Percentiles rank a stretch among this genome's conserved stretches.
Evolutionary conservation across 1,140 invertebrate species (phyloP).

Genomic region (Rhagoletis zephyria): DNA sequence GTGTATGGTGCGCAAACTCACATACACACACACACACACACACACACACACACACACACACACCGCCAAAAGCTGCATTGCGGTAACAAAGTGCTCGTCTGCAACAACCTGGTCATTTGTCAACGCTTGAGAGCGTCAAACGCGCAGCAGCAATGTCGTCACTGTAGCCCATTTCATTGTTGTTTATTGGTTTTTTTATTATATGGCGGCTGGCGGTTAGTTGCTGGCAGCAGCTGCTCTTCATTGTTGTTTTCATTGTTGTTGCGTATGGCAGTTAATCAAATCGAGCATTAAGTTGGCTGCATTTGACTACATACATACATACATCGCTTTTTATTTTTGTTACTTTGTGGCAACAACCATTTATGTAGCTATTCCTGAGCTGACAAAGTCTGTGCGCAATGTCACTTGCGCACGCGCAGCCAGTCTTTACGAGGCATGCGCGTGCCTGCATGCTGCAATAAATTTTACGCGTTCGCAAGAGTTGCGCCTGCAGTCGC

Average conservation of each 20-base stretch:
- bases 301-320: not conserved
- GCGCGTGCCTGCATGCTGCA: slow-evolving; percentile 18
- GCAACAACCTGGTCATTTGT: slow-evolving; percentile 31
- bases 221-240: not conserved
- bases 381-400: not conserved
- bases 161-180: not conserved
- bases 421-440: not conserved
- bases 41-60: not conserved
- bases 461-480: not conserved
- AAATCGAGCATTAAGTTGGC: slow-evolving; percentile 28
- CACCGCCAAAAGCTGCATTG: slow-evolving; percentile 24
- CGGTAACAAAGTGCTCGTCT: not conserved
- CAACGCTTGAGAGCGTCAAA: slow-evolving; percentile 34
- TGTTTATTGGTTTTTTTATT: slow-evolving; percentile 18
- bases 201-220: not conserved
- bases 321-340: not conserved
- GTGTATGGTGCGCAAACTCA: not conserved
- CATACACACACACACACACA: not conserved
- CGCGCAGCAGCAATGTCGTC: not conserved
- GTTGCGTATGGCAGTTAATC: slow-evolving; percentile 12
- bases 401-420: slow-evolving; percentile 23
- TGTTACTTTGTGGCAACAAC: not conserved
- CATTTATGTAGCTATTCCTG: not conserved
- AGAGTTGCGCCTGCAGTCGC: not conserved
- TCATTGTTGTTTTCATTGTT: not conserved